These are phyloP conservation scores for Scolanthus callimorphus DNA, from an alignment of 92 coral and sea anemone genomes.

Conservation along the genomic window DNA sequence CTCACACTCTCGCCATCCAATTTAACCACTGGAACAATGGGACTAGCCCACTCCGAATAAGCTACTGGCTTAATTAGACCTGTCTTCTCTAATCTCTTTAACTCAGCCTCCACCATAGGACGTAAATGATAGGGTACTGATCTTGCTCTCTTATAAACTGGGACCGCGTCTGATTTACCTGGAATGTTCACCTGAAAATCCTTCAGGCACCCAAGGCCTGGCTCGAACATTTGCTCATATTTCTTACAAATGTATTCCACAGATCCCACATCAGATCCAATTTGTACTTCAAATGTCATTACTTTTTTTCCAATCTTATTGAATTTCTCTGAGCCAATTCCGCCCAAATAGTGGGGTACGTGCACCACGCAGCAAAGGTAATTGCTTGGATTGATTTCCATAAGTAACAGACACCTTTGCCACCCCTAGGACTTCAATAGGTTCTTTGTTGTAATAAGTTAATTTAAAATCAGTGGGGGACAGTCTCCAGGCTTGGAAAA, in stretches of 20 bases:
- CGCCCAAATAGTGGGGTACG: constrained; percentile 24
- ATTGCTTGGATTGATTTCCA: constrained; percentile 1
- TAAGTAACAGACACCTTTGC: constrained; percentile 5
- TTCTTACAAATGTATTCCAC: constrained; percentile 18
- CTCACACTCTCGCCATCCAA: constrained; percentile 18
- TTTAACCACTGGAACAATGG: constrained; percentile 17
- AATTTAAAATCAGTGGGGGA: neutral
- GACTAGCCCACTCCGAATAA: constrained; percentile 20
- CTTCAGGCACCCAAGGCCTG: constrained; percentile 22
- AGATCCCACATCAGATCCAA: constrained; percentile 1
- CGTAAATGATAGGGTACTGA: constrained; percentile 26
- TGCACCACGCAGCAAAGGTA: constrained; percentile 14
- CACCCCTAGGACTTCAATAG: constrained; percentile 6
- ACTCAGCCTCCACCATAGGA: constrained; percentile 15
- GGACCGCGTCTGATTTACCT: constrained; percentile 9
- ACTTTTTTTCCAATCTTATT: constrained; percentile 7
- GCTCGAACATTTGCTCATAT: constrained; percentile 9
- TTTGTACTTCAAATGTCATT: no score
- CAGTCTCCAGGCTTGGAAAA: neutral
- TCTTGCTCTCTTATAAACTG: constrained; percentile 6
- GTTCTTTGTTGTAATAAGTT: constrained; percentile 20
- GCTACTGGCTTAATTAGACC: constrained; percentile 7
- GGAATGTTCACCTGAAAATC: constrained; percentile 17
- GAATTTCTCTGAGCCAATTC: constrained; percentile 19
- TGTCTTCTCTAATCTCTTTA: constrained; percentile 1